These are phyloP conservation scores for Microctenopoma lineatum DNA, from an alignment of 2,797 vertebrate genomes.

Conservation along the genomic window DNA sequence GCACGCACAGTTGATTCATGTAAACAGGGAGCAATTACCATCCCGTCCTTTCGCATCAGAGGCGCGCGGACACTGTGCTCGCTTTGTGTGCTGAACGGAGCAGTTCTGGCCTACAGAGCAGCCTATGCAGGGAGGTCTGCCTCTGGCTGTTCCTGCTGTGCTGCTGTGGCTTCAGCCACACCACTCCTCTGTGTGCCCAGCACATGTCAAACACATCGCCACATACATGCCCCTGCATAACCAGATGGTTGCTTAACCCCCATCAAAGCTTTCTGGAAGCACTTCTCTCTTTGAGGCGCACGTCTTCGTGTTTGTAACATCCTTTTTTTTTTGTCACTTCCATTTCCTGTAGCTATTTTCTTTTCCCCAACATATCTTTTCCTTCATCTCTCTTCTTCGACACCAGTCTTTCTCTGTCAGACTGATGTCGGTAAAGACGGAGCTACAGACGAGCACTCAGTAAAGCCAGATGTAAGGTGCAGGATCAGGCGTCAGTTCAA, in stretches of 20 bases:
- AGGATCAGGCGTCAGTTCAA: conserved; percentile 27
- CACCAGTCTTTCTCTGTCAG: conserved; percentile 25
- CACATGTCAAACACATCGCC: conserved; percentile 77
- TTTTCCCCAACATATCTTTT: neutral
- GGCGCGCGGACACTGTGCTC: conserved; percentile 19
- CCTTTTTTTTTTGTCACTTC: conserved; percentile 18
- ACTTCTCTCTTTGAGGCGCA: conserved; percentile 45
- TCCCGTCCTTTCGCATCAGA: conserved; percentile 28
- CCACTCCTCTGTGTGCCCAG: conserved; percentile 62
- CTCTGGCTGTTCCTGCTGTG: conserved; percentile 60
- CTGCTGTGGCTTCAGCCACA: conserved; percentile 56
- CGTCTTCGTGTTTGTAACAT: conserved; percentile 32
- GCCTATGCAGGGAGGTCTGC: conserved; percentile 59
- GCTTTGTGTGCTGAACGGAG: conserved; percentile 32
- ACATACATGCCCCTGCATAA: conserved; percentile 70
- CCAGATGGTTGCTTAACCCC: conserved; percentile 69
- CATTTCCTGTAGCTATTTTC: neutral
- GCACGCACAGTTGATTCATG: conserved; percentile 27
- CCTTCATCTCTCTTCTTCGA: neutral
- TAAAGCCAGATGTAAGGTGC: conserved; percentile 66
- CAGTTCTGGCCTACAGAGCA: conserved; percentile 31
- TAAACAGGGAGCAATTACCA: conserved; percentile 35
- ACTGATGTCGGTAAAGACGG: conserved; percentile 41
- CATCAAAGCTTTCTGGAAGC: conserved; percentile 68
- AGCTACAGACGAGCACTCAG: conserved; percentile 53